Evolutionary conservation across 92 coral and sea anemone genomes (phyloP), one percentile per base, ranked within the genome.

Genomic region (Porites rus): DNA sequence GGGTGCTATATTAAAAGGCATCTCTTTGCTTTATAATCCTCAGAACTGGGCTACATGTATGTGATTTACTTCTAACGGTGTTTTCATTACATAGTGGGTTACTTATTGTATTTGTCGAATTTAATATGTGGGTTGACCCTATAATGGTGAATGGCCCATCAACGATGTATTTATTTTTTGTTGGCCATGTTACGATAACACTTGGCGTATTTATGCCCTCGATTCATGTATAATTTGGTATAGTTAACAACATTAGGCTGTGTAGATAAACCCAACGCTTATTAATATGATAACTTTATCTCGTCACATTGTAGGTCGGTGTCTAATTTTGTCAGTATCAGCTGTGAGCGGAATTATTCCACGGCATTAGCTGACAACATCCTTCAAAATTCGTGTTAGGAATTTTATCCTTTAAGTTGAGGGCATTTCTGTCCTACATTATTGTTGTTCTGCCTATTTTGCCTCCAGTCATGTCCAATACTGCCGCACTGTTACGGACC

Each of bases 341-440:
- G 69, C 28, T 65, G 69, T 65, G 69, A 73, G 51, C 31, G 31
- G 31, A 43, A 52, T 52, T 2, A 46, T 52, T 73, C 69, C 69
- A 73, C 17, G 56, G 72, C 72, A 68, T 68, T 28, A 8, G 46
- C 75, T 73, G 62, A 73, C 77, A 73, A 1, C 62, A 51, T 73
- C 6, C 14, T 73, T 51, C n/a, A 21, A n/a, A 73, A 13, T 73
- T 51, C 21, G 38, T 51, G 77, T 46, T 73, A 51, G 61, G 62
- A 73, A 73, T 73, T 73, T 73, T 61, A 73, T 71, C 74, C 74
- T 24, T 24, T 28, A 25, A 51, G 1, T 25, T 25, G 16, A 18
- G 51, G 74, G 31, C 31, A 70, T 10, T 70, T 70, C 43, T 0
- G 51, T 17, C 58, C 22, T 51, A 43, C 21, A 4, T 72, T 43